Conservation (phyloP, 2,113 vertebrate genomes). For the Tragelaphus imberbis region DNA sequence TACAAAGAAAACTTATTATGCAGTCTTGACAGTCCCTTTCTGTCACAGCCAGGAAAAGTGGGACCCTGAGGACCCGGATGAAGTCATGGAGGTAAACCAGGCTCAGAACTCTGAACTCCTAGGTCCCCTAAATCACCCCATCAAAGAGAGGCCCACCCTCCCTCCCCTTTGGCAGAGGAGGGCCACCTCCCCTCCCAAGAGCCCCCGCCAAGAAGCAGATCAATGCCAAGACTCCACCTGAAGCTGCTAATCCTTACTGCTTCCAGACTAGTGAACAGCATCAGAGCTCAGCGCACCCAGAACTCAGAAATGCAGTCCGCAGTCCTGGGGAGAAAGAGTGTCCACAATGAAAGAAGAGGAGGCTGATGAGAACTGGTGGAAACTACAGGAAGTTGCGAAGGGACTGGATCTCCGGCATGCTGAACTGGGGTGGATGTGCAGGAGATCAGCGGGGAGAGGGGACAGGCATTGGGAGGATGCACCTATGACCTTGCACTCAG, state of each 20-base stretch:
- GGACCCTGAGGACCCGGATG: not conserved
- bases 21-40: not conserved
- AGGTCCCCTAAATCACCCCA: not conserved
- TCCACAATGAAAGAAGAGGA: not conserved
- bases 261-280: not conserved
- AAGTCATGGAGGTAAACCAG: not conserved
- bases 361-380: not conserved
- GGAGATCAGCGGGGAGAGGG: not conserved
- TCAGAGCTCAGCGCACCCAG: not conserved
- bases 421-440: not conserved
- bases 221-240: not conserved
- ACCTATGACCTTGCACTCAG: not conserved
- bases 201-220: not conserved
- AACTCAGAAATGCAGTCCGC: not conserved
- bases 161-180: not conserved
- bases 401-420: not conserved
- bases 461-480: not conserved
- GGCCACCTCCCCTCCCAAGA: not conserved
- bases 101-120: not conserved
- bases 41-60: not conserved
- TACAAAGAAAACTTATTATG: not conserved
- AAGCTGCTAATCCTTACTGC: not conserved
- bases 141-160: not conserved
- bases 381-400: accelerated
- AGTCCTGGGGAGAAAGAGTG: not conserved